These are phyloP conservation scores for Eupithecia exiguata DNA, from an alignment of 2,888 invertebrate species.

Conservation along the genomic window DNA sequence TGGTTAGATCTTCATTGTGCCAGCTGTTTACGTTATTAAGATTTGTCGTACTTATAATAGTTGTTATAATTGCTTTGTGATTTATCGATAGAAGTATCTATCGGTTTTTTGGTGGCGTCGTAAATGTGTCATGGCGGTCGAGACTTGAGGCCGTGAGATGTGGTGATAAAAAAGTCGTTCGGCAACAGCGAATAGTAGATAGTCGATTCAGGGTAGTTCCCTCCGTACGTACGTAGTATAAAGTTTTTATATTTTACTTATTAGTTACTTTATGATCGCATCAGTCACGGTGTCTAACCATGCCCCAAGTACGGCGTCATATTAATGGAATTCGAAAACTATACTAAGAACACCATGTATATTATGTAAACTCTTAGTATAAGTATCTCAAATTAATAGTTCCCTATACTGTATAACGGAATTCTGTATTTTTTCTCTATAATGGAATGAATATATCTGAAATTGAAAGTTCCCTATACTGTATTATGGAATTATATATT, in stretches of 20 bases:
- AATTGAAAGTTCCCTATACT: conserved; percentile 27
- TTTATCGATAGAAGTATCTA: conserved; percentile 47
- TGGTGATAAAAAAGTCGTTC: conserved; percentile 18
- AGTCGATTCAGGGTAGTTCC: conserved; percentile 22
- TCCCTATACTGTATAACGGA: conserved; percentile 29
- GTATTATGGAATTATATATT: conserved; percentile 39
- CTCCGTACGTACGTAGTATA: conserved; percentile 33
- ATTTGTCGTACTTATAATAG: conserved; percentile 81
- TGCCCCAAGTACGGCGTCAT: conserved; percentile 23
- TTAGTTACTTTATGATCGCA: conserved; percentile 29
- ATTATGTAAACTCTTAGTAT: conserved; percentile 37
- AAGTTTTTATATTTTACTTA: conserved; percentile 27
- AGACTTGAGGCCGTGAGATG: conserved; percentile 11
- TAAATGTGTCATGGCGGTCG: conserved; percentile 12
- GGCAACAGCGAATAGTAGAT: conserved; percentile 27
- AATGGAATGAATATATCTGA: conserved; percentile 37
- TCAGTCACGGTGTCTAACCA: conserved; percentile 18
- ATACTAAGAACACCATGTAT: conserved; percentile 35
- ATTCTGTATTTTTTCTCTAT: not conserved
- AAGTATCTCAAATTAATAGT: conserved; percentile 39
- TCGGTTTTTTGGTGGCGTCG: conserved; percentile 20
- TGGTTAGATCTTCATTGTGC: conserved; percentile 83
- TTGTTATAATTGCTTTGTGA: conserved; percentile 76
- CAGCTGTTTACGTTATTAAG: conserved; percentile 79
- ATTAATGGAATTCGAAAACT: conserved; percentile 34